phyloP scores from a whole-genome alignment of 2,797 vertebrate species.

The Cercopithecus neglectus region DNA sequence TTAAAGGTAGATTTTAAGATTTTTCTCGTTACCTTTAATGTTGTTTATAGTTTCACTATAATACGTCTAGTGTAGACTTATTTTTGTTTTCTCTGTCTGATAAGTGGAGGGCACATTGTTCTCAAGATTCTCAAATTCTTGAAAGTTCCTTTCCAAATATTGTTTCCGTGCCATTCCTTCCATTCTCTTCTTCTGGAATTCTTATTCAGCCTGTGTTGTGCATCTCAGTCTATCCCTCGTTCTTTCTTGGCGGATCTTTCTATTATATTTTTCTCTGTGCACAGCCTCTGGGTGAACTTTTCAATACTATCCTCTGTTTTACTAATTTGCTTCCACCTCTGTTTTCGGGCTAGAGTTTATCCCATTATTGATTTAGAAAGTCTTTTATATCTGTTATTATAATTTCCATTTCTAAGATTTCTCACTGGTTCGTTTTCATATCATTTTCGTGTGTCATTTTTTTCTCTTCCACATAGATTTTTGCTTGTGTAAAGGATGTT shows the following conservation, averaged over 20 bases:
- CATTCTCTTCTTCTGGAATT: background rate
- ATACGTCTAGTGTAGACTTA: background rate
- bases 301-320: background rate
- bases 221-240: background rate
- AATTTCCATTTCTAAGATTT: constrained; percentile 9
- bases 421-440: background rate
- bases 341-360: background rate
- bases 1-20: background rate
- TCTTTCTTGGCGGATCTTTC: background rate
- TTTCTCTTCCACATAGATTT: constrained; percentile 5
- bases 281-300: background rate
- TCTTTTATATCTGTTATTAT: background rate
- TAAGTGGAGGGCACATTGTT: background rate
- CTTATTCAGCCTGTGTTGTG: background rate
- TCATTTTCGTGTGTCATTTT: constrained; percentile 21
- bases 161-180: background rate
- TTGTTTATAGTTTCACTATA: background rate
- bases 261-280: background rate
- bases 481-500: background rate
- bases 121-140: background rate
- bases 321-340: background rate
- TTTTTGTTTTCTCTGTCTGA: background rate
- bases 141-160: background rate
- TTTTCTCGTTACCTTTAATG: background rate
- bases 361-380: background rate